Conservation (phyloP, 2,888 invertebrate species). For the Hipparchia sbordonii region DNA sequence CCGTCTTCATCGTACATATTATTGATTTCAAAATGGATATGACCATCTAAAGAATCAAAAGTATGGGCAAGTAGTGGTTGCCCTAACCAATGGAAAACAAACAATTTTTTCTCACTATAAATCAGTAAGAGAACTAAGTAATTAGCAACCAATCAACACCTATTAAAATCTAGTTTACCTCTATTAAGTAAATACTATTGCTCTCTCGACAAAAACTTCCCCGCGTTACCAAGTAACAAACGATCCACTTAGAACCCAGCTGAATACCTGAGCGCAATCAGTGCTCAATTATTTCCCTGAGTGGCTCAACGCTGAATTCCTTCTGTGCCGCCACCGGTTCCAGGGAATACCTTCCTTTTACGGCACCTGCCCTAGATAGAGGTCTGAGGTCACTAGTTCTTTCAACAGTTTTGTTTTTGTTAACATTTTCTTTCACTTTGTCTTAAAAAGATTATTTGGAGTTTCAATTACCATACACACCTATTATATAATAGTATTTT, state of each 20-base stretch:
- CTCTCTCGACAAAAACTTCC: constrained; percentile 18
- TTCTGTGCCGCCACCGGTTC: constrained; percentile 21
- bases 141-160: constrained; percentile 17
- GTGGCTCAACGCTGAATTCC: constrained; percentile 20
- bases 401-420: neutral
- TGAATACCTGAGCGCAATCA: constrained; percentile 28
- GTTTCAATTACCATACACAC: too few species aligned
- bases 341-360: constrained; percentile 28
- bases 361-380: constrained; percentile 15
- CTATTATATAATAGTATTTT: too few species aligned
- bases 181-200: constrained; percentile 6
- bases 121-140: constrained; percentile 5
- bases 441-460: neutral
- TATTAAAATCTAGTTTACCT: constrained; percentile 25
- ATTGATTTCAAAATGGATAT: too few species aligned
- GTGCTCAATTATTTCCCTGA: constrained; percentile 27
- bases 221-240: constrained; percentile 11
- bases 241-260: constrained; percentile 16
- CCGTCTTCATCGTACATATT: too few species aligned
- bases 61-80: too few species aligned
- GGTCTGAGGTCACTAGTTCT: constrained; percentile 14
- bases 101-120: constrained; percentile 1
- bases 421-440: neutral
- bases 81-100: too few species aligned
- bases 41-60: too few species aligned